Base-by-base conservation (phyloP, 1,140 invertebrate genomes). In the Mylabris phalerata region DNA sequence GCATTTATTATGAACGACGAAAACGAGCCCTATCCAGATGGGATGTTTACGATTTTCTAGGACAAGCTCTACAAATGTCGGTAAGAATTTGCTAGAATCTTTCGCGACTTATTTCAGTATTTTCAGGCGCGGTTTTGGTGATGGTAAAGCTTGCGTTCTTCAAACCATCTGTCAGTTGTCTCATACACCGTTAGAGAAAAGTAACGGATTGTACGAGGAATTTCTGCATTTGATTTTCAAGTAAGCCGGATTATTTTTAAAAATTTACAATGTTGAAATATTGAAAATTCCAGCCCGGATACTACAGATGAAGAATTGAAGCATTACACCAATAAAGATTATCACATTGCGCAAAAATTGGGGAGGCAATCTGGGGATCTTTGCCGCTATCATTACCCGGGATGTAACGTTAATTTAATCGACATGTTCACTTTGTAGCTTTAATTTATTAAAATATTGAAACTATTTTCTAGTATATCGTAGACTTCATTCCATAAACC, bases 151-250 rank as follows among this genome's bases (percentile, higher is more conserved):
- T 58, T 89, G 87, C 72, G 73, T 89, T 46, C 75, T 89, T 42
- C 80, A 83, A 67, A 82, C 82, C 59, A 87, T 90, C 70, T 90
- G 87, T 70, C 86, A 89, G 73, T 79, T 80, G 2, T 84, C 86
- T 1, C 80, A 83, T 61, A 77, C 80, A 32, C 84, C 86, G 56
- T 83, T 89, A 58, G 79, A 79, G 58, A 76, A 78, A 67, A 75
- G 80, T 63, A 26, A 66, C 38, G 84, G 86, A 13, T 75, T 89
- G 50, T 72, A 85, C 60, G 82, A 82, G n/a, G 82, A 89, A 77
- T 75, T 89, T 58, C 71, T 87, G 25, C 84, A 87, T 68, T 78
- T 84, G 62, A 70, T 89, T 59, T 78, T 90, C 64, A 85, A 85
- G 83, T 85, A 75, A 82, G 80, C 54, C 7, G 24, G 4, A 11